phyloP scores from a whole-genome alignment of 2,888 invertebrate species.

The Dromius quadrimaculatus region DNA sequence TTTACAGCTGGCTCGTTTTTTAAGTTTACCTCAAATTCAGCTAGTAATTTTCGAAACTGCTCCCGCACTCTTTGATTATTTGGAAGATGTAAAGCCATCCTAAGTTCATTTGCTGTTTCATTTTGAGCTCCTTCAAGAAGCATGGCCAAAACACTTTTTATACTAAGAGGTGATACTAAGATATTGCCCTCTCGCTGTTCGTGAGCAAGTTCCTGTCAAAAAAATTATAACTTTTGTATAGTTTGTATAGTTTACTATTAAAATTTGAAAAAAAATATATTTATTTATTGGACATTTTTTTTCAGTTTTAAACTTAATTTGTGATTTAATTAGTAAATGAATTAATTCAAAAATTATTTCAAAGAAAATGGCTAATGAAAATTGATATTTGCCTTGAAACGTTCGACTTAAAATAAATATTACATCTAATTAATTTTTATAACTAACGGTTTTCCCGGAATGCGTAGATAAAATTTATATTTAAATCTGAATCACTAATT shows the following conservation, averaged over 20 bases:
- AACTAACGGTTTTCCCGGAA: constrained; percentile 22
- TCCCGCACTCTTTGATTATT: constrained; percentile 55
- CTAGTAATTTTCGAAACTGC: constrained; percentile 56
- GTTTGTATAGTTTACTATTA: not conserved
- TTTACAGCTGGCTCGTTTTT: not conserved
- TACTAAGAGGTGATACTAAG: constrained; percentile 76
- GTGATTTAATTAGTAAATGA: not conserved
- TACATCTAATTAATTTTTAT: constrained; percentile 7
- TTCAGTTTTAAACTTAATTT: not conserved
- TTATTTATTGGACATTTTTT: not conserved
- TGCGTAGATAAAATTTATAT: constrained; percentile 22
- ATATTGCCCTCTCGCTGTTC: constrained; percentile 68
- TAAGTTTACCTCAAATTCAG: constrained; percentile 57
- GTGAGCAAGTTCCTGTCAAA: constrained; percentile 51
- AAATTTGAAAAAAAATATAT: not conserved
- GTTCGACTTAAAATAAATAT: constrained; percentile 10
- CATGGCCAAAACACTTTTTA: constrained; percentile 74
- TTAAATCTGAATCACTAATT: constrained; percentile 23
- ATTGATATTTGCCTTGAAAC: constrained; percentile 1
- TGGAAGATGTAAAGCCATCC: constrained; percentile 70
- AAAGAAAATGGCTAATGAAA: constrained; percentile 7
- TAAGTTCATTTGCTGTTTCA: constrained; percentile 71
- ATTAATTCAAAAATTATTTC: constrained; percentile 18
- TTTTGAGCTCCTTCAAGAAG: constrained; percentile 74
- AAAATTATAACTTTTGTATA: too few species aligned